Evolutionary conservation across 2,888 invertebrate species (phyloP).

Genomic region (Eremobia ochroleuca): DNA sequence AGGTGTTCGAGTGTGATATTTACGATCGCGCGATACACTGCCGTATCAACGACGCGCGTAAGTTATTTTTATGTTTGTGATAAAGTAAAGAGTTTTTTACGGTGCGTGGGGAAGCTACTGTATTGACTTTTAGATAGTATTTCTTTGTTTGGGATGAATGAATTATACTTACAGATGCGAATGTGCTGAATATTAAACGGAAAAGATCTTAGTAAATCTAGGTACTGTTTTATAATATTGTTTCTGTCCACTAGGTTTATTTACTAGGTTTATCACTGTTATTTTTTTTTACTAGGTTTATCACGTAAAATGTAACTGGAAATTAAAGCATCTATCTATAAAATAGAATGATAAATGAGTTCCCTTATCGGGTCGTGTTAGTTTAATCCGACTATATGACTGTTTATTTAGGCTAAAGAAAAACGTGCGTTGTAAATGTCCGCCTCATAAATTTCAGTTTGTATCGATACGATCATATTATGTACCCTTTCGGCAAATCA

Average conservation of each 20-base stretch:
- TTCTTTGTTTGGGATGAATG: slow-evolving; percentile 58
- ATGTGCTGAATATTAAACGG: slow-evolving; percentile 37
- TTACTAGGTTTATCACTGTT: background rate
- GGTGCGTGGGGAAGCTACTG: slow-evolving; percentile 57
- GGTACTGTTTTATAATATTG: background rate
- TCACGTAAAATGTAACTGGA: slow-evolving; percentile 28
- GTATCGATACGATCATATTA: slow-evolving; percentile 59
- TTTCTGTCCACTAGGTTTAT: background rate
- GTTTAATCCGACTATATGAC: slow-evolving; percentile 42
- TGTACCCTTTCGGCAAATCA: slow-evolving; percentile 57
- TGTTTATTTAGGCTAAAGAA: slow-evolving; percentile 66
- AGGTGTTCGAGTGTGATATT: slow-evolving; percentile 77
- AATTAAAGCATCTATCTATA: slow-evolving; percentile 26
- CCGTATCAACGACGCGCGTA: slow-evolving; percentile 65
- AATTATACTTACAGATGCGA: slow-evolving; percentile 42
- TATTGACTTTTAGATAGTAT: slow-evolving; percentile 54
- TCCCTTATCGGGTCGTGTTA: slow-evolving; percentile 52
- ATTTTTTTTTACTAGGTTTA: background rate
- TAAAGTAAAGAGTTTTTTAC: slow-evolving; percentile 69
- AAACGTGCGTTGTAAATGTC: slow-evolving; percentile 50
- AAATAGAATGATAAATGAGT: slow-evolving; percentile 42
- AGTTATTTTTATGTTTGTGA: slow-evolving; percentile 72
- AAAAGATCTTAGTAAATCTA: background rate
- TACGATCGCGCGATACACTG: slow-evolving; percentile 72
- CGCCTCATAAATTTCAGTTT: slow-evolving; percentile 45